These are phyloP conservation scores for Colistium nudipinnis DNA, from an alignment of 2,113 vertebrate genomes.

Conservation along the genomic window DNA sequence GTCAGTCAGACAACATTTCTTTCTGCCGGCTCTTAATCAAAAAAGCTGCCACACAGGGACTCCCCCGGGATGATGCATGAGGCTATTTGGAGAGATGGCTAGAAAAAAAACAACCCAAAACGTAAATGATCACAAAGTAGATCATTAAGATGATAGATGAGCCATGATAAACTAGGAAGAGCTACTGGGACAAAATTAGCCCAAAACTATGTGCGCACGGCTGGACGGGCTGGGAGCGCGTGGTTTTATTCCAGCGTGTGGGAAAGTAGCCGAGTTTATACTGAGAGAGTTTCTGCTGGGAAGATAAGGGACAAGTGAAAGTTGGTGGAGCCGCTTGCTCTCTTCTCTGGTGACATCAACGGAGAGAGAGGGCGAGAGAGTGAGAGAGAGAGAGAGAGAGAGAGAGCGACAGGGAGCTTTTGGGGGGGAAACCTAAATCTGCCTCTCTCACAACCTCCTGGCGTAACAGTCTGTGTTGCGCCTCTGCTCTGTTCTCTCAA, in stretches of 20 bases:
- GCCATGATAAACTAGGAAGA: slow-evolving; percentile 12
- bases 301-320: slow-evolving; percentile 56
- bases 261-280: slow-evolving; percentile 45
- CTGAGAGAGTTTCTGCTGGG: slow-evolving; percentile 9
- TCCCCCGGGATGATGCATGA: slow-evolving; percentile 12
- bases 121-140: slow-evolving; percentile 32
- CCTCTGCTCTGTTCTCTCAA: slow-evolving; percentile 61
- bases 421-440: slow-evolving; percentile 79
- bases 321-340: slow-evolving; percentile 47
- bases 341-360: slow-evolving; percentile 81
- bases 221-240: slow-evolving; percentile 3
- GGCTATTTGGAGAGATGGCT: slow-evolving; percentile 20
- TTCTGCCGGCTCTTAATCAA: slow-evolving; percentile 13
- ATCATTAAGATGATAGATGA: slow-evolving; percentile 50
- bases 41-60: not conserved
- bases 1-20: slow-evolving; percentile 10
- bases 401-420: slow-evolving; percentile 61
- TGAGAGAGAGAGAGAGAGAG: slow-evolving; percentile 15
- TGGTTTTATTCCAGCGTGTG: slow-evolving; percentile 27
- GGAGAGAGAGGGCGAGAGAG: slow-evolving; percentile 9
- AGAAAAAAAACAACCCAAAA: slow-evolving; percentile 32
- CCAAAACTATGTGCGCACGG: slow-evolving; percentile 1
- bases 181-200: slow-evolving; percentile 36
- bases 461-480: slow-evolving; percentile 68
- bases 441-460: slow-evolving; percentile 68